Evolutionary conservation across 2,888 invertebrate species (phyloP).

Genomic region (Autographa pulchrina): DNA sequence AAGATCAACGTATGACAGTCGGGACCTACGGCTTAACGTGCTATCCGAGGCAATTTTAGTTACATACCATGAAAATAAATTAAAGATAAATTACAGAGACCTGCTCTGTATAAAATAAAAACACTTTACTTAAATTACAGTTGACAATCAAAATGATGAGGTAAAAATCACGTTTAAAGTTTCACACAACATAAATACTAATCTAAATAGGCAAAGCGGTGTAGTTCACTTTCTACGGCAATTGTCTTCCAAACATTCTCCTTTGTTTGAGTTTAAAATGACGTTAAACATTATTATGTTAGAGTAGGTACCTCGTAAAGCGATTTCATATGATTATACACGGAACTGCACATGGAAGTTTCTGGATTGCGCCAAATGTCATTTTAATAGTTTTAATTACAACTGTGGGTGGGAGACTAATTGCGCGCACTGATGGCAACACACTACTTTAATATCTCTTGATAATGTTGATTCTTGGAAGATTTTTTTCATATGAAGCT

Average conservation of each 20-base stretch:
- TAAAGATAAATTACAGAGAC: slow-evolving; percentile 53
- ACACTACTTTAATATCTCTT: slow-evolving; percentile 54
- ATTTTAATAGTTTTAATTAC: slow-evolving; percentile 87
- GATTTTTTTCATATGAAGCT: slow-evolving; percentile 35
- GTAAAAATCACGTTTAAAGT: slow-evolving; percentile 50
- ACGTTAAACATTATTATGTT: slow-evolving; percentile 69
- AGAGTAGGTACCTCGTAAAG: slow-evolving; percentile 71
- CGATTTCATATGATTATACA: slow-evolving; percentile 73
- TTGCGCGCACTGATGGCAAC: slow-evolving; percentile 67
- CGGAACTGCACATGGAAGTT: slow-evolving; percentile 65
- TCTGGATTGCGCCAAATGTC: slow-evolving; percentile 78
- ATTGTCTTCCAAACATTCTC: slow-evolving; percentile 61
- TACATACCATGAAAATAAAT: slow-evolving; percentile 38
- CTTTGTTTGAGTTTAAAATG: slow-evolving; percentile 66
- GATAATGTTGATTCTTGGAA: slow-evolving; percentile 49
- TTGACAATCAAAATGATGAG: slow-evolving; percentile 50
- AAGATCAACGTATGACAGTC: no score
- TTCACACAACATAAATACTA: slow-evolving; percentile 56
- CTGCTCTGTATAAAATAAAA: slow-evolving; percentile 47
- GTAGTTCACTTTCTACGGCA: slow-evolving; percentile 62
- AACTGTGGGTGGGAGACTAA: slow-evolving; percentile 67
- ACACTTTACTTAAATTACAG: slow-evolving; percentile 28
- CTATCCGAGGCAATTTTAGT: no score
- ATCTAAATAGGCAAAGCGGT: slow-evolving; percentile 46
- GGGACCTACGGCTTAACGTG: no score